Conservation (phyloP, 2,888 invertebrate genomes). For the Nemotelus nigrinus region DNA sequence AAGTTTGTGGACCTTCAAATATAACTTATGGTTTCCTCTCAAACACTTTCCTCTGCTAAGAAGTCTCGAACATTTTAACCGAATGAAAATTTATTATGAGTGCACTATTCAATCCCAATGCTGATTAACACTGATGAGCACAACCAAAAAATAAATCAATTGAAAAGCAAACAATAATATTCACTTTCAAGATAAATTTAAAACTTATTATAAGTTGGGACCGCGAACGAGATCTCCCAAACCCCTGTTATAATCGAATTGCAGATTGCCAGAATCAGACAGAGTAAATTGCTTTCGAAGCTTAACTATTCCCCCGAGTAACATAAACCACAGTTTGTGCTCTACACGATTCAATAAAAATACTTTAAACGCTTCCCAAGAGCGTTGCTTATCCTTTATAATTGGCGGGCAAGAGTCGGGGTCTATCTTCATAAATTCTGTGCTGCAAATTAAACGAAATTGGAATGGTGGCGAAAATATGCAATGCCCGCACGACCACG, state of each 20-base stretch:
- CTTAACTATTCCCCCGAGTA: conserved; percentile 49
- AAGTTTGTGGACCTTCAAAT: too few species aligned
- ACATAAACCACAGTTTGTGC: conserved; percentile 50
- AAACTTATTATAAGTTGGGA: neutral
- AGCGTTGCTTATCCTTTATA: conserved; percentile 48
- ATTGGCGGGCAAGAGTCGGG: conserved; percentile 46
- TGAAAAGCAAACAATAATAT: too few species aligned
- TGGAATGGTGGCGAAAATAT: conserved; percentile 25
- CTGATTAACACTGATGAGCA: too few species aligned
- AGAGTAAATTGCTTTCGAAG: conserved; percentile 50
- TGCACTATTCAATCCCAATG: too few species aligned
- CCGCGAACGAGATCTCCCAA: neutral
- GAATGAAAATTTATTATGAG: too few species aligned
- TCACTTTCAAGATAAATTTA: too few species aligned
- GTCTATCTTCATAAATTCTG: conserved; percentile 40
- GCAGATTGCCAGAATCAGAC: conserved; percentile 31
- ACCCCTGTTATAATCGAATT: neutral
- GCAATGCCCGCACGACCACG: conserved; percentile 28
- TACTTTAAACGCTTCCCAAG: conserved; percentile 50
- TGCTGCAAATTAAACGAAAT: conserved; percentile 38
- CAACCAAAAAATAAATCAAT: too few species aligned
- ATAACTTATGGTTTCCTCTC: too few species aligned
- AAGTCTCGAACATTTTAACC: too few species aligned
- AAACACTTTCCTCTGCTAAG: too few species aligned
- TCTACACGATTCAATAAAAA: conserved; percentile 50